These are phyloP conservation scores for Pollicipes pollicipes DNA, from an alignment of 1,140 invertebrate genomes.

Conservation along the genomic window DNA sequence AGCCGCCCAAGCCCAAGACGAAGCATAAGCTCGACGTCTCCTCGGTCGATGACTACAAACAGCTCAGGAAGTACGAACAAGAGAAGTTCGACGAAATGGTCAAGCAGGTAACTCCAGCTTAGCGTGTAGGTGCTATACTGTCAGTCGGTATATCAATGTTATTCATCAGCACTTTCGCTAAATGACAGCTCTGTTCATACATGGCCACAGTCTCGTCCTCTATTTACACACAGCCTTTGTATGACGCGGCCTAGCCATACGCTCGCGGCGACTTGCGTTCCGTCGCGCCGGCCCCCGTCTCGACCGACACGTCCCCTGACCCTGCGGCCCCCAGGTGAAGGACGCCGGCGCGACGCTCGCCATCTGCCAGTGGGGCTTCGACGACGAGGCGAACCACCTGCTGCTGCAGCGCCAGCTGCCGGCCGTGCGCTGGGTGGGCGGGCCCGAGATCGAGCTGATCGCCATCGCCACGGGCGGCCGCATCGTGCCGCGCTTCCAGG, in stretches of 20 bases:
- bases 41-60: conserved; percentile 87
- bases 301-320: not conserved
- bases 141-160: no score
- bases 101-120: no score
- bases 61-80: conserved; percentile 79
- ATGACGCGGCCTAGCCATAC: no score
- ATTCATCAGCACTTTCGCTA: no score
- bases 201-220: no score
- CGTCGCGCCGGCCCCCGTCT: no score
- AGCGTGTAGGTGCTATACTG: no score
- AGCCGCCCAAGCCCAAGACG: conserved; percentile 99
- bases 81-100: conserved; percentile 96
- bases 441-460: conserved; percentile 83
- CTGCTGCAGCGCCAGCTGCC: conserved; percentile 80
- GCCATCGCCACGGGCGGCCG: conserved; percentile 97
- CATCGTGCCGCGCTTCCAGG: conserved; percentile 93
- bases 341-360: conserved; percentile 88
- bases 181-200: no score
- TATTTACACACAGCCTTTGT: no score
- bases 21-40: conserved; percentile 98
- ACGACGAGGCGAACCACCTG: conserved; percentile 98
- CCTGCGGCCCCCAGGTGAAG: conserved; percentile 56
- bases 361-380: conserved; percentile 99
- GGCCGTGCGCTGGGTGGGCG: conserved; percentile 73
- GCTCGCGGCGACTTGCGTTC: no score